Evolutionary conservation across 1,140 invertebrate species (phyloP).

Genomic region (Stegodyphus dumicola): DNA sequence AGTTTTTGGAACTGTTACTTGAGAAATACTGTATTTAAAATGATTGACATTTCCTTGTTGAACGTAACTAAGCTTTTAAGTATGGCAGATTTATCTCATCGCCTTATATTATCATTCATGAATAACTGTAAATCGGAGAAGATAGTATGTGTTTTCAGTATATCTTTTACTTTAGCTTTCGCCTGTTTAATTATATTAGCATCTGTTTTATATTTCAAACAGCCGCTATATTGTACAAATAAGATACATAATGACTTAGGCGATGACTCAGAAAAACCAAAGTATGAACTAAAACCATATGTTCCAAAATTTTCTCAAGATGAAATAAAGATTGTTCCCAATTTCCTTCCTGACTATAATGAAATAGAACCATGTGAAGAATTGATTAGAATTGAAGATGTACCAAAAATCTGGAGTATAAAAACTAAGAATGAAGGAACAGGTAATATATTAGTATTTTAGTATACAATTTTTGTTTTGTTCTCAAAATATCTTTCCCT

Average conservation of each 20-base stretch:
- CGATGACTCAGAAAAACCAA: background rate
- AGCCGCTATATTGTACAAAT: background rate
- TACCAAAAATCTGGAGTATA: background rate
- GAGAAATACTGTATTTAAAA: background rate
- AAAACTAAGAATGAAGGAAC: conserved; percentile 18
- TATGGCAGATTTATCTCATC: conserved; percentile 13
- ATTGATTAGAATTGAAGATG: conserved; percentile 27
- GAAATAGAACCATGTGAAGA: background rate
- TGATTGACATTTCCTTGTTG: conserved; percentile 8
- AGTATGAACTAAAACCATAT: conserved; percentile 13
- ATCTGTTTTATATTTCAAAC: conserved; percentile 18
- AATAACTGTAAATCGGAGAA: conserved; percentile 8
- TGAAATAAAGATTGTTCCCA: background rate
- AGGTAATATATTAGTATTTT: conserved; percentile 6
- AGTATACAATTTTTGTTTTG: no score
- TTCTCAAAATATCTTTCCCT: no score
- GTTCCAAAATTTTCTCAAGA: background rate
- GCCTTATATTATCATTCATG: conserved; percentile 11
- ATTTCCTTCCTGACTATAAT: conserved; percentile 28
- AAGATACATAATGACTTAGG: background rate
- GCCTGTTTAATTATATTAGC: conserved; percentile 15
- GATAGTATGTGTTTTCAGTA: conserved; percentile 18
- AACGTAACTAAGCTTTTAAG: background rate
- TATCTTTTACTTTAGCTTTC: conserved; percentile 21
- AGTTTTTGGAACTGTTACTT: no score